Percentiles rank a stretch among this genome's conserved stretches.
Conservation (phyloP, 2,113 vertebrate genomes). For the Oncorhynchus masou region DNA sequence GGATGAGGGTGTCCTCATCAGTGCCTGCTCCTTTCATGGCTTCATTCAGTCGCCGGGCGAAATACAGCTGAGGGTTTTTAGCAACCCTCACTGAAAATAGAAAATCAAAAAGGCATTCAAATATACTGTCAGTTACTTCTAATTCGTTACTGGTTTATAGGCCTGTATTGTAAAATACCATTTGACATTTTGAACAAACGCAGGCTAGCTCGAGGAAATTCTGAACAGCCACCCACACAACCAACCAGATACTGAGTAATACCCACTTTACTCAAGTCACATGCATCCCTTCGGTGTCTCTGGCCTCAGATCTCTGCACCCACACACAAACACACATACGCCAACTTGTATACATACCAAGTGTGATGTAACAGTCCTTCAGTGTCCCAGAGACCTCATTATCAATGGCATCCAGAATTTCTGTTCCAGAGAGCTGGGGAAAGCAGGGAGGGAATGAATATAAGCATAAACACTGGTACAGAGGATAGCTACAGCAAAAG, state of each 20-base stretch:
- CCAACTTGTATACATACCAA: slow-evolving; percentile 60
- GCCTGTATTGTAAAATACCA: too few relatives aligned
- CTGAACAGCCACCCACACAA: too few relatives aligned
- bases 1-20: slow-evolving; percentile 85
- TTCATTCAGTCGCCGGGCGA: slow-evolving; percentile 82
- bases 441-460: neutral
- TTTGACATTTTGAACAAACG: too few relatives aligned
- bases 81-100: slow-evolving; percentile 35
- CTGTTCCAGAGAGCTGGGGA: slow-evolving; percentile 72
- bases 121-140: too few relatives aligned
- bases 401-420: slow-evolving; percentile 75
- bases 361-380: slow-evolving; percentile 71
- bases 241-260: too few relatives aligned
- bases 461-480: neutral
- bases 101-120: neutral
- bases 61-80: slow-evolving; percentile 87
- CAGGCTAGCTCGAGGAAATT: too few relatives aligned
- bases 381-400: slow-evolving; percentile 74
- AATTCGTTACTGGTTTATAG: too few relatives aligned
- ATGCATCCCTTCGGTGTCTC: neutral
- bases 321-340: neutral
- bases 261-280: neutral
- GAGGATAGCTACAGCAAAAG: too few relatives aligned
- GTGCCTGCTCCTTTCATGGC: slow-evolving; percentile 88
- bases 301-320: too few relatives aligned